Evolutionary conservation across 2,113 vertebrate species (phyloP).

Genomic region (Eptesicus fuscus): DNA sequence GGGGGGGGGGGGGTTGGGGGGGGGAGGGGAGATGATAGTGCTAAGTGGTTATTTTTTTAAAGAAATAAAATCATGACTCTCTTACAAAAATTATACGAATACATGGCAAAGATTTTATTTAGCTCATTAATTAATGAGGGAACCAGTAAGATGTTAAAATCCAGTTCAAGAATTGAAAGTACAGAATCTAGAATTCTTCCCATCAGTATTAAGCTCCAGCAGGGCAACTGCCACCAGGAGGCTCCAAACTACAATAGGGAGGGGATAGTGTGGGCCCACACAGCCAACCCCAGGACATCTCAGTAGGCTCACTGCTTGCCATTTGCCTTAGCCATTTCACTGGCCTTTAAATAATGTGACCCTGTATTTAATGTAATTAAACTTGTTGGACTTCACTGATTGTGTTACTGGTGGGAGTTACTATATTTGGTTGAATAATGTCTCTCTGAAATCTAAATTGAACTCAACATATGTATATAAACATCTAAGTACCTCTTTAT

Average conservation of each 20-base stretch:
- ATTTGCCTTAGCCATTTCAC: neutral
- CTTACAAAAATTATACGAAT: neutral
- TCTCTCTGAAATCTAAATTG: slow-evolving; percentile 5
- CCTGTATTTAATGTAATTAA: neutral
- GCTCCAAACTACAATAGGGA: neutral
- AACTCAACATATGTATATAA: neutral
- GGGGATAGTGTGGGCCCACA: neutral
- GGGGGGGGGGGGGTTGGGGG: neutral
- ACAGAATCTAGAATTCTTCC: neutral
- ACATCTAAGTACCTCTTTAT: neutral
- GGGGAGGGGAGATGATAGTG: neutral
- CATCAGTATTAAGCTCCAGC: neutral
- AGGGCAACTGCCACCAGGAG: neutral
- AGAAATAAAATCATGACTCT: neutral
- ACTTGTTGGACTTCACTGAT: neutral
- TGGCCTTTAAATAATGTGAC: neutral
- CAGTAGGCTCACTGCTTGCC: neutral
- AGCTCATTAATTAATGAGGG: neutral
- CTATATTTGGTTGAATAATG: neutral
- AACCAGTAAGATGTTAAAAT: neutral
- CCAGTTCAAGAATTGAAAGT: neutral
- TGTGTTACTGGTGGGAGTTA: neutral
- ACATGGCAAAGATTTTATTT: neutral
- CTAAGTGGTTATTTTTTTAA: neutral
- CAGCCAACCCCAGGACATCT: neutral